phyloP scores from a whole-genome alignment of 2,113 vertebrate genomes.

The Nannobrachium achirus region DNA sequence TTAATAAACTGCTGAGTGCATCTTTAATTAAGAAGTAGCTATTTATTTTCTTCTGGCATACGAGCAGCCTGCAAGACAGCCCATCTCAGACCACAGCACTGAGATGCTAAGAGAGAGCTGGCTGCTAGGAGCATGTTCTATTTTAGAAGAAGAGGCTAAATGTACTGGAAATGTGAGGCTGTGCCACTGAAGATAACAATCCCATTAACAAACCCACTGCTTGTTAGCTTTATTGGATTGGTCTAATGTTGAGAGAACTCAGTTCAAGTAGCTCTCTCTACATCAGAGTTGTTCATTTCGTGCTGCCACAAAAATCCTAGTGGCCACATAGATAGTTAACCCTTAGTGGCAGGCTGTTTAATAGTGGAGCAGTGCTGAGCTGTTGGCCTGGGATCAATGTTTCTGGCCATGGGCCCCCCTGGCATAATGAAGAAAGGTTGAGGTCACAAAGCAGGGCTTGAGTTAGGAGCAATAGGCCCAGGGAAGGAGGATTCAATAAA shows the following conservation, averaged over 20 bases:
- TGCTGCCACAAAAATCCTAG: conserved; percentile 3
- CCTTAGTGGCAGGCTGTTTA: conserved; percentile 35
- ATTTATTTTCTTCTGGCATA: too few species aligned
- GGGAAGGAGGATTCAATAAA: background rate
- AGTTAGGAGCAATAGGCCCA: conserved; percentile 44
- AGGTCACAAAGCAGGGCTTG: conserved; percentile 37
- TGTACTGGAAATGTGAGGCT: too few species aligned
- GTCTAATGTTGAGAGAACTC: background rate
- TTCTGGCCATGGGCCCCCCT: conserved; percentile 44
- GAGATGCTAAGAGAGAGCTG: too few species aligned
- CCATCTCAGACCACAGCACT: too few species aligned
- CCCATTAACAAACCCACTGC: background rate
- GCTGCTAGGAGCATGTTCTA: too few species aligned
- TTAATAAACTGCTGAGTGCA: too few species aligned
- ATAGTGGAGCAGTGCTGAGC: conserved; percentile 26
- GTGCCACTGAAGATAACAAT: background rate
- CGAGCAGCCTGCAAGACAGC: too few species aligned
- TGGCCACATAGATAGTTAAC: conserved; percentile 28
- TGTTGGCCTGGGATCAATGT: conserved; percentile 44
- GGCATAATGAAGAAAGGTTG: conserved; percentile 52
- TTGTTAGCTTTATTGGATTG: background rate
- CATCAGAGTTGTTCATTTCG: background rate
- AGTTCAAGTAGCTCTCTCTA: background rate
- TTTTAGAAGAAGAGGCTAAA: too few species aligned
- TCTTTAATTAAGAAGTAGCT: too few species aligned